Conservation (phyloP, 2,113 vertebrate species). For the Todiramphus saurophagus region DNA sequence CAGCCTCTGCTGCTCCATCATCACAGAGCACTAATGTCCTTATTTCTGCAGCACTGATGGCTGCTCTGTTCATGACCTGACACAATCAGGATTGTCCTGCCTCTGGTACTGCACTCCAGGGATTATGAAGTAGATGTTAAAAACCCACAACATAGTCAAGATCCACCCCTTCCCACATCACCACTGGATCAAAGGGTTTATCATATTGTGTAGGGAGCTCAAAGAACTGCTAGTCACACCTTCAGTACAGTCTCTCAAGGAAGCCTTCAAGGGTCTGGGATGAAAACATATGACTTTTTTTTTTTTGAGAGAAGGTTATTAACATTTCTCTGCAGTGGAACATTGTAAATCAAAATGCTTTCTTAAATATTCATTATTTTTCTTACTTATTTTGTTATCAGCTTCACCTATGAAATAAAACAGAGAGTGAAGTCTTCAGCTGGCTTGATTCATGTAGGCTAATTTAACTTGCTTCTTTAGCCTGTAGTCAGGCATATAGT, state of each 20-base stretch:
- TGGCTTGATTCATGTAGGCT: background rate
- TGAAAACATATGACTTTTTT: background rate
- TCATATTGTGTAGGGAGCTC: background rate
- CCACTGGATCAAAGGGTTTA: background rate
- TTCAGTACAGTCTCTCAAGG: background rate
- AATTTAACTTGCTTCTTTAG: conserved; percentile 5
- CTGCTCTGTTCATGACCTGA: background rate
- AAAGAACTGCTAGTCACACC: background rate
- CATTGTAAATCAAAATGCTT: background rate
- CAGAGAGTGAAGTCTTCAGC: background rate
- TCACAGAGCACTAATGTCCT: background rate
- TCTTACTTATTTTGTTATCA: background rate
- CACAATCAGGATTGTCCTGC: background rate
- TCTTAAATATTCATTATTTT: background rate
- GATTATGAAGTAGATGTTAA: background rate
- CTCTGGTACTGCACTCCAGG: background rate
- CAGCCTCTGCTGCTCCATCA: background rate
- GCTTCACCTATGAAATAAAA: background rate
- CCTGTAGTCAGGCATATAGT: background rate
- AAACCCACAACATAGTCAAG: background rate
- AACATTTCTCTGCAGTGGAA: background rate
- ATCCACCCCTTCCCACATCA: background rate
- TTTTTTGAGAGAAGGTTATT: background rate
- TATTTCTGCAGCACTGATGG: background rate
- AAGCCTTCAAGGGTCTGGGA: background rate